Conservation (phyloP, 2,113 vertebrate species). For the Dasyprocta punctata region DNA sequence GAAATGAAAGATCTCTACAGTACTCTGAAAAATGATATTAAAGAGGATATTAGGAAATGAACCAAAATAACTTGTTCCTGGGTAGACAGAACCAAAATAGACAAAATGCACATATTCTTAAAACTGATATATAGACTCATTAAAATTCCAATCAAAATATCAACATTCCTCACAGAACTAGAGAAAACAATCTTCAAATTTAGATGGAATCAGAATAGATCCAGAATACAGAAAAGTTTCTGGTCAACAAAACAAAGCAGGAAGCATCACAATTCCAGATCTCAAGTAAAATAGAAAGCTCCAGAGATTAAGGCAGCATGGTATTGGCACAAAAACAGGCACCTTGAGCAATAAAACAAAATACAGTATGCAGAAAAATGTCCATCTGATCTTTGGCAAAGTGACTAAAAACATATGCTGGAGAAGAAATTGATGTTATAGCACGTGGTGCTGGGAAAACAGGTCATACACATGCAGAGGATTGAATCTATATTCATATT, state of each 20-base stretch:
- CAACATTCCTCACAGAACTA: too few relatives aligned
- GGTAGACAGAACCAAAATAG: too few relatives aligned
- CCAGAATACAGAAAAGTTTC: too few relatives aligned
- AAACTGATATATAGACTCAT: too few relatives aligned
- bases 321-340: background rate
- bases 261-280: too few relatives aligned
- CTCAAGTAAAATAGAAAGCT: too few relatives aligned
- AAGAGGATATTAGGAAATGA: background rate
- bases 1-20: background rate
- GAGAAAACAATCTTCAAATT: too few relatives aligned
- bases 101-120: too few relatives aligned
- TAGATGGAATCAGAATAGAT: too few relatives aligned
- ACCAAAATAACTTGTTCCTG: background rate
- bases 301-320: background rate
- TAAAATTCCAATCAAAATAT: too few relatives aligned
- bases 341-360: background rate
- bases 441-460: background rate
- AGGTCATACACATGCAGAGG: background rate
- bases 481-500: background rate
- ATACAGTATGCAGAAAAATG: background rate
- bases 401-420: background rate
- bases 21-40: background rate
- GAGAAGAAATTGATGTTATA: background rate
- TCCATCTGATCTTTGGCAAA: background rate
- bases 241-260: too few relatives aligned